phyloP scores from a whole-genome alignment of 2,888 invertebrate species.

The Eupithecia insigniata region DNA sequence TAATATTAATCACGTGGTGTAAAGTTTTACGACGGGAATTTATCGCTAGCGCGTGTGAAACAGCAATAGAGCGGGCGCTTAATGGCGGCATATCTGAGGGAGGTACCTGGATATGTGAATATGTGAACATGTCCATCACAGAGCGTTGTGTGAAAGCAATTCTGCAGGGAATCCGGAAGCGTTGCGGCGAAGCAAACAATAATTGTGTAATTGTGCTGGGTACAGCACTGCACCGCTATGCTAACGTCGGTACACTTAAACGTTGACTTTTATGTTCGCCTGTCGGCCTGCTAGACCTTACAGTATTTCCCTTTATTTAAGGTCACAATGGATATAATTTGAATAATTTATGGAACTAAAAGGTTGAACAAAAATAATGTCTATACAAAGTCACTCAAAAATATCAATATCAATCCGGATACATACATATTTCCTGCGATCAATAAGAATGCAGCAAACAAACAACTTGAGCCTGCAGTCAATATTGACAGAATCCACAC shows the following conservation, averaged over 20 bases:
- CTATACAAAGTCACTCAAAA: constrained; percentile 1
- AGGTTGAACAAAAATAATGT: not conserved
- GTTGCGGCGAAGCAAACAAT: constrained; percentile 59
- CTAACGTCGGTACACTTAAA: constrained; percentile 10
- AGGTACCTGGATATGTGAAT: too few relatives aligned
- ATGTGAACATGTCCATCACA: constrained; percentile 48
- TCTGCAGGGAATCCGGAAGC: constrained; percentile 78
- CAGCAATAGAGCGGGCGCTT: constrained; percentile 38
- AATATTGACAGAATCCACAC: constrained; percentile 74
- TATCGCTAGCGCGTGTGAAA: constrained; percentile 44
- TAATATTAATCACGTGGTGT: constrained; percentile 48
- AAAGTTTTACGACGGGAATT: constrained; percentile 50
- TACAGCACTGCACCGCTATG: constrained; percentile 41
- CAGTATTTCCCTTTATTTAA: not conserved
- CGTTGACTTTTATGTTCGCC: constrained; percentile 14
- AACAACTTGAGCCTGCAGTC: constrained; percentile 59
- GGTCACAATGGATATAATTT: not conserved
- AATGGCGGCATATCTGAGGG: constrained; percentile 39
- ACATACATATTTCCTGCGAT: constrained; percentile 37
- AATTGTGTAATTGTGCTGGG: constrained; percentile 77
- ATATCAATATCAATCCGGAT: constrained; percentile 21
- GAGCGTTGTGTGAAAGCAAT: constrained; percentile 59
- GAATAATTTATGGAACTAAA: not conserved
- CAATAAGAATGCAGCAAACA: constrained; percentile 50
- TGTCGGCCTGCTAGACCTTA: not conserved